Evolutionary conservation across 2,113 vertebrate species (phyloP), one percentile per base, ranked within the genome.

Genomic region (Onychorhynchus coronatus): DNA sequence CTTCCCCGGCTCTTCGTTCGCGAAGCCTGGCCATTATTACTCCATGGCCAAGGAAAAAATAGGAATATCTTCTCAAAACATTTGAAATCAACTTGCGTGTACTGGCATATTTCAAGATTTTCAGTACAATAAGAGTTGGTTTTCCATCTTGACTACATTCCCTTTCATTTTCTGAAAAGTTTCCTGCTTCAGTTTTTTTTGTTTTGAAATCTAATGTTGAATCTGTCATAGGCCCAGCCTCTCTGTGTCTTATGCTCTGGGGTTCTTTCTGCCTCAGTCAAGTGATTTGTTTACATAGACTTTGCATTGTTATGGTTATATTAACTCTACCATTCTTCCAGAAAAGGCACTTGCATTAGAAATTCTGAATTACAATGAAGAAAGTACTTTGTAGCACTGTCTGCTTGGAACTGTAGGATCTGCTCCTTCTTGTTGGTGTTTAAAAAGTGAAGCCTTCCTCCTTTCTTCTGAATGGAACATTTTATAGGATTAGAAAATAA

Each of bases 271-370:
- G 46, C 72, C 63, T 97, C 71, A 56, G 62, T 82, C 82, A 83
- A 97, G 87, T 61, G 53, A 92, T 95, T 93, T 97, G 85, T 97
- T 95, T 97, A 93, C 84, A 66, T 39, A 62, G 84, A 93, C 88
- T 89, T 94, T 89, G 35, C 6, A 83, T 97, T 97, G 47, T 95
- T 77, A 88, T 97, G 94, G 89, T 96, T 97, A 83, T 93, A 67
- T 27, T 31, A 35, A 25, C 82, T 89, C 67, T 39, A 52, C 95
- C 82, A 44, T 59, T 84, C 53, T 73, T 47, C 55, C 82, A 83
- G 59, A 76, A 74, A 85, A 73, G 85, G 25, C 41, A 30, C 46
- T 84, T 74, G 35, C 52, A 35, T 96, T 91, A 91, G 75, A 88
- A 93, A 92, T 95, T 75, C 66, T 85, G 67, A 93, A 68, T 93